Percentiles rank a stretch among this genome's conserved stretches.
These are phyloP conservation scores for Ispidina lecontei DNA, from an alignment of 2,797 vertebrate species.

Conservation along the genomic window DNA sequence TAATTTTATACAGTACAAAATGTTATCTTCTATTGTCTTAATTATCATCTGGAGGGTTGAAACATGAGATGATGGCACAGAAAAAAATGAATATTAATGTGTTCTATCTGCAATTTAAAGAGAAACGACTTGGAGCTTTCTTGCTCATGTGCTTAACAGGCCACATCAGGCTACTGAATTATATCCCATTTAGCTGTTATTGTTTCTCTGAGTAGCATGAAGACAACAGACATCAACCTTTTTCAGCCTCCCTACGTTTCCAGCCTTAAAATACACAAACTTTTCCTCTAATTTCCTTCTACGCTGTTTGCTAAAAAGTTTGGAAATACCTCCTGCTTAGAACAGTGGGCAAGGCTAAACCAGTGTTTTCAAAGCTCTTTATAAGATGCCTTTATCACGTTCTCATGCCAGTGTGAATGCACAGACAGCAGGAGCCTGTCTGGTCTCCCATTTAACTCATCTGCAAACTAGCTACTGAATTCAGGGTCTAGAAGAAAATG, in stretches of 20 bases:
- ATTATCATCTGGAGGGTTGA: constrained; percentile 67
- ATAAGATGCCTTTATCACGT: not conserved
- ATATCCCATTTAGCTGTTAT: not conserved
- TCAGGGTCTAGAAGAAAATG: not conserved
- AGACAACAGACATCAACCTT: not conserved
- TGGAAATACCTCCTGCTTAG: not conserved
- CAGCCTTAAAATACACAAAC: not conserved
- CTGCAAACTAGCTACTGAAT: not conserved
- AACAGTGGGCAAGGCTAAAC: not conserved
- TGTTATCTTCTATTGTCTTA: constrained; percentile 68
- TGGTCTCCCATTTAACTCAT: not conserved
- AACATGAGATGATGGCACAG: constrained; percentile 15
- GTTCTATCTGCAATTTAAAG: constrained; percentile 32
- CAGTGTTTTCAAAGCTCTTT: not conserved
- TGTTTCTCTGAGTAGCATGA: not conserved
- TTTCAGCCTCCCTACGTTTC: not conserved
- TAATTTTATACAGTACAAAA: constrained; percentile 44
- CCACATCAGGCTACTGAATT: not conserved
- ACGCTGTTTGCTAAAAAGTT: not conserved
- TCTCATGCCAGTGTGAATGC: not conserved
- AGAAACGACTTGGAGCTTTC: constrained; percentile 25
- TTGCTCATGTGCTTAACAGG: not conserved
- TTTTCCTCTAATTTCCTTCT: not conserved
- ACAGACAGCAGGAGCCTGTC: not conserved
- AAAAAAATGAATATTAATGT: constrained; percentile 60